phyloP scores from a whole-genome alignment of 2,113 vertebrate genomes.

The Sebastes schlegelii region DNA sequence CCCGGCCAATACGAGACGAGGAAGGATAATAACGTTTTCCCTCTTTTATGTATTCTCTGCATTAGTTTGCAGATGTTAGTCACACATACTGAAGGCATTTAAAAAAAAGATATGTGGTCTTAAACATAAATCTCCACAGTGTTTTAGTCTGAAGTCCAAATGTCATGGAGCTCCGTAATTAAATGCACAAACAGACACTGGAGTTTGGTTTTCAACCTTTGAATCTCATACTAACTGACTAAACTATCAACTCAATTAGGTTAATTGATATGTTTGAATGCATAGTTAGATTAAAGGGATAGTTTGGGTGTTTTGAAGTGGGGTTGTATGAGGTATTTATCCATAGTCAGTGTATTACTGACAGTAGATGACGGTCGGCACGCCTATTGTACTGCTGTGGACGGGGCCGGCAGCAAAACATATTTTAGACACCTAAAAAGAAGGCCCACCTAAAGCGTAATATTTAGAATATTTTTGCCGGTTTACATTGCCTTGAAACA shows the following conservation, averaged over 20 bases:
- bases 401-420: too few relatives aligned
- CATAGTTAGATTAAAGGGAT: neutral
- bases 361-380: too few relatives aligned
- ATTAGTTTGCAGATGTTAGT: slow-evolving; percentile 49
- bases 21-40: slow-evolving; percentile 50
- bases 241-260: neutral
- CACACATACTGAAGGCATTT: slow-evolving; percentile 39
- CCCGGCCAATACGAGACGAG: slow-evolving; percentile 27
- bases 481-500: too few relatives aligned
- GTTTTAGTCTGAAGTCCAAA: slow-evolving; percentile 14
- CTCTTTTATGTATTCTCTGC: slow-evolving; percentile 30
- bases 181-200: neutral
- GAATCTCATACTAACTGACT: neutral
- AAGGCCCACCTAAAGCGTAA: too few relatives aligned
- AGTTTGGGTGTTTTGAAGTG: too few relatives aligned
- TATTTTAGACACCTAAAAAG: too few relatives aligned
- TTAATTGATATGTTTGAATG: neutral
- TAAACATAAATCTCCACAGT: slow-evolving; percentile 20
- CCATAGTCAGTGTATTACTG: too few relatives aligned
- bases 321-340: too few relatives aligned
- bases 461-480: too few relatives aligned
- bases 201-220: neutral
- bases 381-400: too few relatives aligned
- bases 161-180: slow-evolving; percentile 1
- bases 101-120: slow-evolving; percentile 15